phyloP scores from a whole-genome alignment of 2,797 vertebrate genomes.

The Aphelocoma californica region DNA sequence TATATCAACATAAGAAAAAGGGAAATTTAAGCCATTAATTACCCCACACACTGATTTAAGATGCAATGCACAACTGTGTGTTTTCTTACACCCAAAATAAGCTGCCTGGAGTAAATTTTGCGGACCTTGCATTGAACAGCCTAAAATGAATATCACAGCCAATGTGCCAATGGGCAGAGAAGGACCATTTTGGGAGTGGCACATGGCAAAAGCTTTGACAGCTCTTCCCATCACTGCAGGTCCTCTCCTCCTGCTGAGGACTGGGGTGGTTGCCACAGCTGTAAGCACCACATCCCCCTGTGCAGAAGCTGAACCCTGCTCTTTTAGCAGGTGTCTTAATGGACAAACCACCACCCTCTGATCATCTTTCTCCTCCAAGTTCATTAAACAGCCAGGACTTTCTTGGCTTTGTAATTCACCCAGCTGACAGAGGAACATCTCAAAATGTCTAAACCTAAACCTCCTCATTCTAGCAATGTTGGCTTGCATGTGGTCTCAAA shows the following conservation, averaged over 20 bases:
- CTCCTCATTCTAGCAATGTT: neutral
- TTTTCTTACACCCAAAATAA: neutral
- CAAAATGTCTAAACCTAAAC: neutral
- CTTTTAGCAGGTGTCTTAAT: neutral
- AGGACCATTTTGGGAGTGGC: neutral
- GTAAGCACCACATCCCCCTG: neutral
- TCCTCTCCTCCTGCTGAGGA: neutral
- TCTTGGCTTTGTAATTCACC: neutral
- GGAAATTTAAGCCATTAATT: neutral
- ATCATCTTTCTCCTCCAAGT: neutral
- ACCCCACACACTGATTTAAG: neutral
- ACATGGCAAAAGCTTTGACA: fast-evolving
- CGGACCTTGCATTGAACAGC: neutral
- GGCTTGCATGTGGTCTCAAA: neutral
- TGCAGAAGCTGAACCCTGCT: neutral
- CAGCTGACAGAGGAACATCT: neutral
- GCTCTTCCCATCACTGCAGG: neutral
- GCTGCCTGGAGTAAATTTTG: neutral
- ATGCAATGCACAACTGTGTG: neutral
- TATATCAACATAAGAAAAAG: neutral
- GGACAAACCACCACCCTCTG: neutral
- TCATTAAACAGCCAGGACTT: neutral
- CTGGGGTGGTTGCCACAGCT: neutral
- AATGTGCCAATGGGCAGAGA: neutral
- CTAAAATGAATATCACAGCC: neutral